Conservation (phyloP, 2,888 invertebrate species). For the Protodeltote pygarga region DNA sequence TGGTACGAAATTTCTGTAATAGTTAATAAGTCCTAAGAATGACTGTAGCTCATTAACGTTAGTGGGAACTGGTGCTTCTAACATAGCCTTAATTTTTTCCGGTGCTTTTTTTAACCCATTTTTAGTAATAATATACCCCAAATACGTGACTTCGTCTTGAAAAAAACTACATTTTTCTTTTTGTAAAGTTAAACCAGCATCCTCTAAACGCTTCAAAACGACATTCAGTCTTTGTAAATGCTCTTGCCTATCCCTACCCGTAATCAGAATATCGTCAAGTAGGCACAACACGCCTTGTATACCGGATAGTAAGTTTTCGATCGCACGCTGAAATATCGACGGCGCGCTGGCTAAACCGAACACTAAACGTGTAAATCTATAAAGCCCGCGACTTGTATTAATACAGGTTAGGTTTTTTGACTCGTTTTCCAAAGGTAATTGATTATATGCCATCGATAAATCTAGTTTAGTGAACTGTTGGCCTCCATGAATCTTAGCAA, state of each 20-base stretch:
- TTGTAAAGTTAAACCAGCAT: not conserved
- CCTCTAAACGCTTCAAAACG: not conserved
- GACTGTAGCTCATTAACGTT: too few species aligned
- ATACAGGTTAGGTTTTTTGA: constrained; percentile 6
- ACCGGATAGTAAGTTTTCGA: not conserved
- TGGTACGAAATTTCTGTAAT: too few species aligned
- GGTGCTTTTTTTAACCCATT: not conserved
- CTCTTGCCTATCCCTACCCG: not conserved
- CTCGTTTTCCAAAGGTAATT: not conserved
- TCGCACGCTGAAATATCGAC: not conserved
- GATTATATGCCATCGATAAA: not conserved
- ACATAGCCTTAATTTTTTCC: not conserved
- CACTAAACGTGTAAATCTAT: constrained; percentile 1
- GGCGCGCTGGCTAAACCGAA: constrained; percentile 8
- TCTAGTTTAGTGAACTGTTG: constrained; percentile 5
- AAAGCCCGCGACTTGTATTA: not conserved
- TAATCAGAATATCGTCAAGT: not conserved
- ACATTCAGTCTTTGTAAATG: not conserved
- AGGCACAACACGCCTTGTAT: not conserved
- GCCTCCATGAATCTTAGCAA: constrained; percentile 3
- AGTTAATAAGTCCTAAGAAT: too few species aligned
- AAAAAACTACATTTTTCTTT: constrained; percentile 4
- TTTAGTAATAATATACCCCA: not conserved
- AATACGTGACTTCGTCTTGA: not conserved
- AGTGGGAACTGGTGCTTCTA: not conserved